These are phyloP conservation scores for Brachionus rubens DNA, from an alignment of 1,140 invertebrate species.

Conservation along the genomic window DNA sequence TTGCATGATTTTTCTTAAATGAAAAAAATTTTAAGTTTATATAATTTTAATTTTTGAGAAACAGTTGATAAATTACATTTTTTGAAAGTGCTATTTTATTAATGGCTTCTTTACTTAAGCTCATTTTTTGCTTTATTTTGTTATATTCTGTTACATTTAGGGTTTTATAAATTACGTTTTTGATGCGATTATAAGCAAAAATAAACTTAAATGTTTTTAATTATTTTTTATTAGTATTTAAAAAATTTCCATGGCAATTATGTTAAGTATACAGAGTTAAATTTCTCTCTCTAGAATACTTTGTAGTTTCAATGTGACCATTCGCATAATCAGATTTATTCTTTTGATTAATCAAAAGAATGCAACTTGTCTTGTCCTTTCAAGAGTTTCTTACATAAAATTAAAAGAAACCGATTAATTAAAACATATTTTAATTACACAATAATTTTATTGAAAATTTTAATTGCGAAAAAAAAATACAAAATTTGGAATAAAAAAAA, in stretches of 20 bases:
- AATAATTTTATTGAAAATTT: too few species aligned
- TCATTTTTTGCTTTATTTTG: too few species aligned
- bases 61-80: neutral
- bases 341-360: too few species aligned
- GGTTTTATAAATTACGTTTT: neutral
- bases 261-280: too few species aligned
- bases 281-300: neutral
- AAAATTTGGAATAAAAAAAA: too few species aligned
- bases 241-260: constrained; percentile 28
- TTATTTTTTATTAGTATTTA: constrained; percentile 7
- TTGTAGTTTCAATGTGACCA: neutral
- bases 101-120: constrained; percentile 2
- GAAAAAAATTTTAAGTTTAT: neutral
- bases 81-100: constrained; percentile 18
- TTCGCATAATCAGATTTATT: neutral
- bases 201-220: constrained; percentile 20
- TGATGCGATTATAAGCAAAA: constrained; percentile 7
- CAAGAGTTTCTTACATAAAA: too few species aligned
- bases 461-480: too few species aligned
- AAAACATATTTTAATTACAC: too few species aligned
- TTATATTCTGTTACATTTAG: neutral
- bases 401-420: too few species aligned
- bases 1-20: constrained; percentile 15
- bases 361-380: too few species aligned
- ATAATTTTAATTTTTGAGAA: neutral